phyloP scores from a whole-genome alignment of 2,888 invertebrate species.

The Caenorhabditis drosophilae region DNA sequence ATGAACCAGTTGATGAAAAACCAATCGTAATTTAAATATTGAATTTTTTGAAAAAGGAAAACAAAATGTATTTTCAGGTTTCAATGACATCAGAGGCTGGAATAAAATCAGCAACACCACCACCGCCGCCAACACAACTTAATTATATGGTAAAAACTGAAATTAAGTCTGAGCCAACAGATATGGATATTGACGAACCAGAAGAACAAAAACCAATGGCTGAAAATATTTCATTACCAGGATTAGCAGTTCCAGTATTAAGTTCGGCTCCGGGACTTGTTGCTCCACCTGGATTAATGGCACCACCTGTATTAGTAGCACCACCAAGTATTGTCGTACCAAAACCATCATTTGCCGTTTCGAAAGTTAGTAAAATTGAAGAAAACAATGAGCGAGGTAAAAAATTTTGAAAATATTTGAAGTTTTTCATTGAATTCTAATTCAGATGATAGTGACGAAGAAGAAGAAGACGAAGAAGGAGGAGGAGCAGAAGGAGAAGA shows the following conservation, averaged over 20 bases:
- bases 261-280: slow-evolving; percentile 3
- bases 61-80: neutral
- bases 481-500: neutral
- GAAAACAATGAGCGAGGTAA: neutral
- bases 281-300: slow-evolving; percentile 9
- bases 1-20: slow-evolving; percentile 3
- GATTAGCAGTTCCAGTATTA: slow-evolving; percentile 1
- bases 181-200: slow-evolving; percentile 17
- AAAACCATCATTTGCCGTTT: slow-evolving; percentile 14
- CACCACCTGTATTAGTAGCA: slow-evolving; percentile 10
- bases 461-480: slow-evolving; percentile 10
- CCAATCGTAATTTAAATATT: no score
- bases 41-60: no score
- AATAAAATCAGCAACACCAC: neutral
- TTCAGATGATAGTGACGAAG: slow-evolving; percentile 11
- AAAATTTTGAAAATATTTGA: neutral
- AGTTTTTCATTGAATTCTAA: neutral
- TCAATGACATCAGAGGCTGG: no score
- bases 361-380: neutral
- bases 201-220: slow-evolving; percentile 3
- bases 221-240: slow-evolving; percentile 10
- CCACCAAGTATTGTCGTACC: slow-evolving; percentile 16
- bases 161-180: slow-evolving; percentile 17
- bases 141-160: neutral
- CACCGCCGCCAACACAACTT: neutral